Evolutionary conservation across 2,797 vertebrate genomes (phyloP), one percentile per base, ranked within the genome.

Genomic region (Sebastes matsubarae): DNA sequence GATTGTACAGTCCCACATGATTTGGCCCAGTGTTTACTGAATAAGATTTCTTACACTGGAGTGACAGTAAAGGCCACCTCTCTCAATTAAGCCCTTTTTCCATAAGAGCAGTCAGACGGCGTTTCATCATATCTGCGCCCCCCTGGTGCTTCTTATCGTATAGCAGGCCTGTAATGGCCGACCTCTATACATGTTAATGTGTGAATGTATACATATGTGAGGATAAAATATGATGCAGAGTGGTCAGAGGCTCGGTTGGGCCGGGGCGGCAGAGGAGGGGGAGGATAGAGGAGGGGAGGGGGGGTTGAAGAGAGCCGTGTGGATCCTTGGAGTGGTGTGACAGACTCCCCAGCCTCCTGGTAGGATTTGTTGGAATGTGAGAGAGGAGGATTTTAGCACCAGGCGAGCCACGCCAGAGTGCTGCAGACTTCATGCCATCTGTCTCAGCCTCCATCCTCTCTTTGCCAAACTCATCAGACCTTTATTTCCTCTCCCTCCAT

Each of bases 341-440:
- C 95, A 95, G 95, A 95, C 95, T 96, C 94, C 92, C 93, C 93
- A 95, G 94, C 95, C 96, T 96, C 96, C 95, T 96, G 94, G 93
- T 96, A 95, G 94, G 95, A 96, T 96, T 96, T 95, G 95, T 96
- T 96, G 95, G 96, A 96, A 96, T 96, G 96, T 96, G 95, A 96
- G 94, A 94, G 95, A 96, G 95, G 93, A 96, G 94, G 95, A 96
- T 96, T 96, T 96, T 96, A 96, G 95, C 96, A 95, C 96, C 95
- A 96, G 91, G 93, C 92, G 91, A 95, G 91, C 92, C 90, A 91
- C 94, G 95, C 96, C 96, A 96, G 95, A 96, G 95, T 95, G 94
- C 93, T 86, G 94, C 96, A 96, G 96, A 96, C 96, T 96, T 95
- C 94, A 93, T 94, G 95, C 96, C 96, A 96, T 96, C 96, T 96